Evolutionary conservation across 2,797 vertebrate species (phyloP), one percentile per base, ranked within the genome.

Genomic region (Xenentodon cancila): DNA sequence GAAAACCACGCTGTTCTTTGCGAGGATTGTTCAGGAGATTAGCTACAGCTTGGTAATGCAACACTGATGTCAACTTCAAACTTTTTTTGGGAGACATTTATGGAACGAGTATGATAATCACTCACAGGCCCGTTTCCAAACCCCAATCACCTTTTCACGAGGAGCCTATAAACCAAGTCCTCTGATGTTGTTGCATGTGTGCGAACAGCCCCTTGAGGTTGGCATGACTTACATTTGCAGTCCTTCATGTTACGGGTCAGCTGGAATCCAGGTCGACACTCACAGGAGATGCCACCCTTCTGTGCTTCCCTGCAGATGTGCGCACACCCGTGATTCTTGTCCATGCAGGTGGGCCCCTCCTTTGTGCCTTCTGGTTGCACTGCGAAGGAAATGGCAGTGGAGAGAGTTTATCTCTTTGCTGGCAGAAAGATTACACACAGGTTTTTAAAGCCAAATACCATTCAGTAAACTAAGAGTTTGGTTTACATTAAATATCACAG

Each of bases 291-390:
- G 76, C 95, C 94, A 53, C 96, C 97, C 83, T 98, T 98, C 75
- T 96, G 95, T 0, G 97, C 94, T 89, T 99, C 97, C 55, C 97
- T 91, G 77, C 97, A 99, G 82, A 99, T 99, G 93, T 99, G 97
- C 37, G 97, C 96, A 3, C 97, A 99, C 86, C 97, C 97, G 0
- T 99, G 97, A 81, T 99, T 98, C 94, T 96, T 98, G 91, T 99
- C 97, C 97, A 99, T 99, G 91, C 97, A 99, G 76, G 97, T 97
- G 93, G 97, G 96, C 72, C 96, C 96, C 83, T 97, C 97, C 77
- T 92, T 92, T 21, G 88, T 18, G 49, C 89, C 85, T 1, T 93
- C 92, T 43, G 82, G 15, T 57, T 87, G 89, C 61, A 71, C 91
- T 92, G 82, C 18, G 32, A 64, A 64, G 48, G 22, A 74, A 75